Evolutionary conservation across 2,113 vertebrate genomes (phyloP).

Genomic region (Bos javanicus): DNA sequence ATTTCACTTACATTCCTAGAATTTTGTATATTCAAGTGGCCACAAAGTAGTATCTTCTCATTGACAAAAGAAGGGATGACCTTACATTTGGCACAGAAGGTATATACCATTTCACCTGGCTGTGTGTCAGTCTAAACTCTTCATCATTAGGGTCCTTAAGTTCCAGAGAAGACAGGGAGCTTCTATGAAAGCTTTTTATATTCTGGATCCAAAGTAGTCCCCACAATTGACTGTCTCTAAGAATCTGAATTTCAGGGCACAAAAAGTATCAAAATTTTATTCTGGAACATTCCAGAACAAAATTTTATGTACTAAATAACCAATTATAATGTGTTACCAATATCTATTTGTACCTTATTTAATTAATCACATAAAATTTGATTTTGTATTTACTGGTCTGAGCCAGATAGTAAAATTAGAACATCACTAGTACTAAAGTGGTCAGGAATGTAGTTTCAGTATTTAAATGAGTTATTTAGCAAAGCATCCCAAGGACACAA

Average conservation of each 20-base stretch:
- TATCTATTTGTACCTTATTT: constrained; percentile 23
- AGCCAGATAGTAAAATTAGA: constrained; percentile 13
- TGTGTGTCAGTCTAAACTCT: not conserved
- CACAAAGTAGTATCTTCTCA: not conserved
- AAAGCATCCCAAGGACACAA: not conserved
- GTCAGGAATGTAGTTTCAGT: not conserved
- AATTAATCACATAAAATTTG: not conserved
- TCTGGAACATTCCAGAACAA: not conserved
- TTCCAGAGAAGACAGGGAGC: not conserved
- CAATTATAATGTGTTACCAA: not conserved
- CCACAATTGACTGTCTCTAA: not conserved
- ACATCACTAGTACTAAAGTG: not conserved
- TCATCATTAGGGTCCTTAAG: not conserved
- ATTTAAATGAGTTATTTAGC: not conserved
- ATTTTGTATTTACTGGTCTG: not conserved
- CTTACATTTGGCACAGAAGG: not conserved
- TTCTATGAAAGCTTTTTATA: not conserved
- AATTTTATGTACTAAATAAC: not conserved
- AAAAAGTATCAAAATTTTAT: not conserved
- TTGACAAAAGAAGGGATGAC: not conserved
- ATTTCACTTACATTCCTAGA: not conserved
- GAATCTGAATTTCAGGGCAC: not conserved
- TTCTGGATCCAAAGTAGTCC: not conserved
- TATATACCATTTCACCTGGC: not conserved
- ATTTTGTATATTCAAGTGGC: not conserved